Percentiles rank a stretch among this genome's conserved stretches.
These are phyloP conservation scores for Polyploca ridens DNA, from an alignment of 2,888 invertebrate genomes.

Conservation along the genomic window DNA sequence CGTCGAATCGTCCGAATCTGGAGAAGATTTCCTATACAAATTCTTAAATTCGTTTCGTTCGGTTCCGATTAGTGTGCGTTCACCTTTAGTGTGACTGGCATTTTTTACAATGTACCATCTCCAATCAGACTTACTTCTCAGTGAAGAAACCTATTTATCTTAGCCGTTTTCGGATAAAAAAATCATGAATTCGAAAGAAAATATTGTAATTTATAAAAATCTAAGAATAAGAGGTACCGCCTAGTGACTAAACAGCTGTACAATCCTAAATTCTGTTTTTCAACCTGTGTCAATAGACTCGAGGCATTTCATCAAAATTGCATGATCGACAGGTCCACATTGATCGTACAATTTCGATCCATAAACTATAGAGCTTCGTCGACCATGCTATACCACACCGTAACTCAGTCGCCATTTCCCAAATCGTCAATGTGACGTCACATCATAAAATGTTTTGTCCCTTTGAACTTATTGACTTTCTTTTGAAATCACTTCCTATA, in stretches of 20 bases:
- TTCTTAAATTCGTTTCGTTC: no score
- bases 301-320: constrained; percentile 42
- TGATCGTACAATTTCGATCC: constrained; percentile 57
- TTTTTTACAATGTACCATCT: background rate
- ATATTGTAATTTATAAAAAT: no score
- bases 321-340: constrained; percentile 48
- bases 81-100: no score
- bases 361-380: background rate
- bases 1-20: no score
- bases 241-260: background rate
- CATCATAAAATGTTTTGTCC: no score
- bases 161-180: background rate
- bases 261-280: background rate
- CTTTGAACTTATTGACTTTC: no score
- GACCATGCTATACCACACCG: background rate
- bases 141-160: background rate
- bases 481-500: no score
- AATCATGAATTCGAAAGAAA: background rate
- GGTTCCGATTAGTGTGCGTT: no score
- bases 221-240: background rate
- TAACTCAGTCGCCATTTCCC: background rate
- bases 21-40: no score
- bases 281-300: background rate
- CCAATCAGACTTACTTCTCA: background rate
- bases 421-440: no score